phyloP scores from a whole-genome alignment of 2,797 vertebrate species.

The Coracias cyanogaster region DNA sequence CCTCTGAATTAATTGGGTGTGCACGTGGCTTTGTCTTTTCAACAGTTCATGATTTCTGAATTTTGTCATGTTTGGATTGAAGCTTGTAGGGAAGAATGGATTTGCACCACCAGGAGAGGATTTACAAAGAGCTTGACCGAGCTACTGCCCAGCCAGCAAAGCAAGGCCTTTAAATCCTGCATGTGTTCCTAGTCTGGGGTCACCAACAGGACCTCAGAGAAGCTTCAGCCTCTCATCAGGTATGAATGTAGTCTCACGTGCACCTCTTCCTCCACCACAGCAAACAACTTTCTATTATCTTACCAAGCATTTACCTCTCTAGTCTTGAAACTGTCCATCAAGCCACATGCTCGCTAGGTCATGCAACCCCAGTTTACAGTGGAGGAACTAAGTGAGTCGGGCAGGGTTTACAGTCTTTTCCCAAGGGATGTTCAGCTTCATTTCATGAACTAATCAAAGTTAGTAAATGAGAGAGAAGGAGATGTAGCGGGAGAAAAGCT shows the following conservation, averaged over 20 bases:
- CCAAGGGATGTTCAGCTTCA: not conserved
- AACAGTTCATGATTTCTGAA: rapidly evolving
- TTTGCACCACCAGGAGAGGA: not conserved
- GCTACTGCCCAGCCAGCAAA: not conserved
- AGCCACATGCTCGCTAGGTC: not conserved
- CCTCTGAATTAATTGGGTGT: not conserved
- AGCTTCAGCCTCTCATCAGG: not conserved
- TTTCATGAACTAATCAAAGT: not conserved
- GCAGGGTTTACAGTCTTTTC: not conserved
- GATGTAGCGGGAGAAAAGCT: not conserved
- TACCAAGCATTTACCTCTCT: not conserved
- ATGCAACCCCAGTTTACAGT: not conserved
- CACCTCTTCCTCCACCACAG: not conserved
- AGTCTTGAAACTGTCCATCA: not conserved
- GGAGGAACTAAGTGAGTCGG: not conserved
- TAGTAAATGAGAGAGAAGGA: not conserved
- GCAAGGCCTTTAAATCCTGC: not conserved
- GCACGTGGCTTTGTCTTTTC: not conserved
- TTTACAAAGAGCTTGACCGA: not conserved
- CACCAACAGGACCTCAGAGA: not conserved
- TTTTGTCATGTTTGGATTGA: not conserved
- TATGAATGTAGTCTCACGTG: not conserved
- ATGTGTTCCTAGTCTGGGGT: not conserved
- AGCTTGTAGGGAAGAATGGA: not conserved
- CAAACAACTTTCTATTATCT: not conserved